Percentiles rank a stretch among this genome's conserved stretches.
Evolutionary conservation across 2,113 vertebrate species (phyloP).

Genomic region (Telmatochromis sp.): DNA sequence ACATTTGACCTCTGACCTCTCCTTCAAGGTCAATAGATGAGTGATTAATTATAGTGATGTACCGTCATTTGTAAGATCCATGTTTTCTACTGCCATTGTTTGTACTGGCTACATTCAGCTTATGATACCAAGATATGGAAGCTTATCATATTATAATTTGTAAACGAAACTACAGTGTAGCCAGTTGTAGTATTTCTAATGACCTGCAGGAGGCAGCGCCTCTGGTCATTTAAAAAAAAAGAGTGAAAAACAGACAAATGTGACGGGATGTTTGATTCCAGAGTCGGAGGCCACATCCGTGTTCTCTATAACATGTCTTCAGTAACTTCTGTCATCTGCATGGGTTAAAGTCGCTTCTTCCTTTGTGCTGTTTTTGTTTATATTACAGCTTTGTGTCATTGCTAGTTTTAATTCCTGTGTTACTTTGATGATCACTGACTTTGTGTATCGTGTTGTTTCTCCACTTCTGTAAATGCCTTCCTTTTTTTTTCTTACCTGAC

Average conservation of each 20-base stretch:
- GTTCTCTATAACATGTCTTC: background rate
- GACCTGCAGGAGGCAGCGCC: background rate
- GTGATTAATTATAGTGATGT: background rate
- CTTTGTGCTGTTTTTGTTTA: background rate
- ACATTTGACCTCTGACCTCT: background rate
- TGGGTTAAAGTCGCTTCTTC: background rate
- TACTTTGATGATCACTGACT: background rate
- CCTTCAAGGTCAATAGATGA: background rate
- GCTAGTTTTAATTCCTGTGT: accelerated
- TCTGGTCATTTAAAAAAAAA: accelerated
- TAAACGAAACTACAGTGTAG: background rate
- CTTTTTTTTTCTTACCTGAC: no score
- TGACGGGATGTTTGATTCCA: background rate
- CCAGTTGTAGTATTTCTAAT: background rate
- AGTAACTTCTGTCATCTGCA: background rate
- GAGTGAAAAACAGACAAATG: background rate
- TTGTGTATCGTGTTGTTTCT: background rate
- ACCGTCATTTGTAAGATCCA: background rate
- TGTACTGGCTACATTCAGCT: accelerated
- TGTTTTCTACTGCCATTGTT: background rate
- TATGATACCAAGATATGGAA: background rate
- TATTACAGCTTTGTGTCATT: accelerated
- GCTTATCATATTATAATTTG: background rate
- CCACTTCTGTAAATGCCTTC: background rate
- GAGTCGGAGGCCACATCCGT: background rate